A percentile compares a stretch with the other conserved stretches of the same genome.
These are phyloP conservation scores for Esox masquinongy DNA, from an alignment of 2,797 vertebrate species.

Conservation along the genomic window DNA sequence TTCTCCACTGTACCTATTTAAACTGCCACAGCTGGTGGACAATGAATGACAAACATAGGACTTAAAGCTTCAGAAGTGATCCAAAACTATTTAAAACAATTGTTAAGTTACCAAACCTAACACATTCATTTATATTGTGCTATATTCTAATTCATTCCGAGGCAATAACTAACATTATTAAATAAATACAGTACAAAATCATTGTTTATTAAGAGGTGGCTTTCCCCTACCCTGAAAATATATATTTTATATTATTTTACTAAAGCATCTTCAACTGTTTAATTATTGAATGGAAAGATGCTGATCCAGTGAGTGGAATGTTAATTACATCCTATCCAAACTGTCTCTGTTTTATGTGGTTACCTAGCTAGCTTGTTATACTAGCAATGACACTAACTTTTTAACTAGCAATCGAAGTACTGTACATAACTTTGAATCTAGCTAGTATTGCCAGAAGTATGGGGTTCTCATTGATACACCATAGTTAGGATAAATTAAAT, in stretches of 20 bases:
- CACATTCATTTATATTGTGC: not conserved
- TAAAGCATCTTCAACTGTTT: not conserved
- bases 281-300: not conserved
- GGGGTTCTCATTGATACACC: no score
- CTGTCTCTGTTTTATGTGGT: no score
- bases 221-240: not conserved
- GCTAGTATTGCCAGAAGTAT: no score
- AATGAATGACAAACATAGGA: conserved; percentile 32
- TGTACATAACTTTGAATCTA: no score
- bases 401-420: no score
- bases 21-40: conserved; percentile 38
- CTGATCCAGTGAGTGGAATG: not conserved
- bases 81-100: not conserved
- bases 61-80: not conserved
- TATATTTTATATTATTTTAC: not conserved
- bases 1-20: conserved; percentile 39
- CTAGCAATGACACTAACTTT: no score
- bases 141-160: not conserved
- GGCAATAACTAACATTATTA: not conserved
- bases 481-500: no score
- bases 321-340: no score
- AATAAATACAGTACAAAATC: not conserved
- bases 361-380: no score
- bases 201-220: not conserved
- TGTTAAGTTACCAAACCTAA: not conserved